Percentiles rank a stretch among this genome's conserved stretches.
These are phyloP conservation scores for Erethizon dorsatum DNA, from an alignment of 2,797 vertebrate genomes.

Conservation along the genomic window DNA sequence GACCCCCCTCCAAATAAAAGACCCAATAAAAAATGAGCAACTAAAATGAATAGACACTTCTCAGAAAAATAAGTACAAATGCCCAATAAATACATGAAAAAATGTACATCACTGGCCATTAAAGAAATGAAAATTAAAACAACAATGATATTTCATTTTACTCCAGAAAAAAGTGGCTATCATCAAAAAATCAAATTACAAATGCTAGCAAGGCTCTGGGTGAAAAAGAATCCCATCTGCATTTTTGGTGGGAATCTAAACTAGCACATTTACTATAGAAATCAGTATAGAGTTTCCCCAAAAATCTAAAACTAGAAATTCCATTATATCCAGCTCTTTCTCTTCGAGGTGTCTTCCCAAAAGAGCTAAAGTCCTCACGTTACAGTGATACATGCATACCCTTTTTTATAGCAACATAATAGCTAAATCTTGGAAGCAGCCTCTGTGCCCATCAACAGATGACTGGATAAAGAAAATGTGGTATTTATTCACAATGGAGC, in stretches of 20 bases:
- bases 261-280: not conserved
- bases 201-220: not conserved
- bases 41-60: not conserved
- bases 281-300: not conserved
- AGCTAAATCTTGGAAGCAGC: not conserved
- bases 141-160: too few relatives aligned
- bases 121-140: too few relatives aligned
- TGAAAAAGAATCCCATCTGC: not conserved
- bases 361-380: not conserved
- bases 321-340: not conserved
- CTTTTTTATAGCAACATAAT: not conserved
- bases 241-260: not conserved
- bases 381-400: not conserved
- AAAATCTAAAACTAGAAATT: not conserved
- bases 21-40: not conserved
- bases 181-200: not conserved
- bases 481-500: not conserved
- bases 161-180: too few relatives aligned
- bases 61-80: not conserved
- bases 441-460: not conserved
- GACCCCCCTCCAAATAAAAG: not conserved
- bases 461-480: not conserved
- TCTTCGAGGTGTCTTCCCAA: not conserved
- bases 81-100: not conserved
- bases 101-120: not conserved